Conservation (phyloP, 2,797 vertebrate genomes). For the Syncerus caffer region DNA sequence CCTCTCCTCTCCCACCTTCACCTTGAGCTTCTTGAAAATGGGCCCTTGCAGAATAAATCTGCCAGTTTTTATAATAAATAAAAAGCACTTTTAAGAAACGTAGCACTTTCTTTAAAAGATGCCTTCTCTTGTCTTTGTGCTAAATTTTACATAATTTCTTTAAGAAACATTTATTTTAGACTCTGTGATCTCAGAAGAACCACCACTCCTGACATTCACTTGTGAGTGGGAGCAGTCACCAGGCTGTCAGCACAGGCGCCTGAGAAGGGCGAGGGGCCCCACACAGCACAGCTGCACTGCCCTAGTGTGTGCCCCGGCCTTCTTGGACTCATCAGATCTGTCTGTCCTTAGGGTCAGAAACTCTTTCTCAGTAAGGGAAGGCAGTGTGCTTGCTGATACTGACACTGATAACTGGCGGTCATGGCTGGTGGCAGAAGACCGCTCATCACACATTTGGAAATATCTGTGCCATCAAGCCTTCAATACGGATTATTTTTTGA, state of each 20-base stretch:
- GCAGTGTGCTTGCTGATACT: neutral
- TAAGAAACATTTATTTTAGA: constrained; percentile 1
- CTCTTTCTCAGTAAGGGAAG: neutral
- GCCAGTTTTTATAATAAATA: constrained; percentile 61
- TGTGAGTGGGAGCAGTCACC: neutral
- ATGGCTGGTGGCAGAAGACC: neutral
- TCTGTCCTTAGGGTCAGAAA: neutral
- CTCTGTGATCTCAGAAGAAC: neutral
- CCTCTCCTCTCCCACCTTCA: neutral
- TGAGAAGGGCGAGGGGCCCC: neutral
- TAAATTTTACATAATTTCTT: neutral
- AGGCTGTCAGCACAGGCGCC: neutral
- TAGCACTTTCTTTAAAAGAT: constrained; percentile 21
- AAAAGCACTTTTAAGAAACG: neutral
- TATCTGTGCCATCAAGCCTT: neutral
- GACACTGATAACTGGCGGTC: neutral
- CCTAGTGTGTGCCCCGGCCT: fast-evolving
- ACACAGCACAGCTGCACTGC: neutral
- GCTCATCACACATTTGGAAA: neutral
- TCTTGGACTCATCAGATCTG: neutral
- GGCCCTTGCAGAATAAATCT: constrained; percentile 68
- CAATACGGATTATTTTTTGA: neutral
- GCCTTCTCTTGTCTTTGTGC: neutral
- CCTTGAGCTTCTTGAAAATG: constrained; percentile 55
- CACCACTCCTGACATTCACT: neutral